Evolutionary conservation across 1,140 invertebrate genomes (phyloP), one percentile per base, ranked within the genome.

Genomic region (Hyles vespertilio): DNA sequence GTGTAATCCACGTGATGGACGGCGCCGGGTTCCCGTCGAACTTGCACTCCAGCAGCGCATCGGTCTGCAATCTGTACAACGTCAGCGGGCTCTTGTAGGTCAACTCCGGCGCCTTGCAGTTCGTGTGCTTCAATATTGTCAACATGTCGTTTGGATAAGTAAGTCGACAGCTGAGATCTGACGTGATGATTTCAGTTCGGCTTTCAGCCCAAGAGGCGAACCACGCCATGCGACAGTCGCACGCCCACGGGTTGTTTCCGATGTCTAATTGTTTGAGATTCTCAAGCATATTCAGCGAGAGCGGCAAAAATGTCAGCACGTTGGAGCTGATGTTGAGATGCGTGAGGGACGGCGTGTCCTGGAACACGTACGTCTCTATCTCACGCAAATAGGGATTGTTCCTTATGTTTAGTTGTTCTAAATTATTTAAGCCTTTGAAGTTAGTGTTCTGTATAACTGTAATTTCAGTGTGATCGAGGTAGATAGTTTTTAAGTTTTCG

Each of bases 161-260:
- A 58, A 93, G 87, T 32, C 91, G 91, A 67, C 94, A 95, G 40
- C 90, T 92, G 11, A 95, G 72, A 8, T 92, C 91, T 5, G 91
- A 91, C 60, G 91, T 87, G 3, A 91, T 84, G 40, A 92, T 86
- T 33, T 91, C 77, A 51, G 79, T 79, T 32, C 81, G 72, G 46
- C 71, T 72, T 34, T 92, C 89, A 8, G 92, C 87, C 94, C 94
- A 96, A 9, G 90, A 77, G 1, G 92, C 90, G 56, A 98, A 93
- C 97, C 97, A 98, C 51, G 93, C 93, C 91, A 97, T 93, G n/a
- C 93, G 91, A 78, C 97, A 98, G 79, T 97, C 95, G 89, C 97
- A 98, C 4, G 92, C 91, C 92, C 96, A 96, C 1, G 92, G 92
- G 81, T 98, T 98, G 34, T 93, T 92, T 10, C 91, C 82, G 33